phyloP scores from a whole-genome alignment of 2,888 invertebrate genomes.

The Abscondita cerata region DNA sequence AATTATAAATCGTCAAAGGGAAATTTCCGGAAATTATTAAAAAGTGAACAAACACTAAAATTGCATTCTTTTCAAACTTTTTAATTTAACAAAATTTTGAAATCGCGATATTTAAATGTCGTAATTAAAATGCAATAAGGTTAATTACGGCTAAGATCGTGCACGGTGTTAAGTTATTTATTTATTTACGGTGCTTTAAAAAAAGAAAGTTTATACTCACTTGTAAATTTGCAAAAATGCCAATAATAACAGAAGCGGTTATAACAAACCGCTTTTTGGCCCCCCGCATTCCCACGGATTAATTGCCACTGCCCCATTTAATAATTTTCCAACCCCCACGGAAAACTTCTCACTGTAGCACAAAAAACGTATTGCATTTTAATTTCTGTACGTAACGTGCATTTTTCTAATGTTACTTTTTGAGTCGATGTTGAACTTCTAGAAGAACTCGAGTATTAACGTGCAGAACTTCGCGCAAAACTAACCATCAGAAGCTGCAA shows the following conservation, averaged over 20 bases:
- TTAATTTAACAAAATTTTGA: not conserved
- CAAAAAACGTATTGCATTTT: not conserved
- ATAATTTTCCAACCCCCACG: constrained; percentile 20
- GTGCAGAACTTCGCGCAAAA: constrained; percentile 42
- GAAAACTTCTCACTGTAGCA: constrained; percentile 11
- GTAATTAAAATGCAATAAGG: constrained; percentile 2
- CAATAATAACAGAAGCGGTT: constrained; percentile 38
- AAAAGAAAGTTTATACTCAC: constrained; percentile 17
- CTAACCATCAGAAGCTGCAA: constrained; percentile 46
- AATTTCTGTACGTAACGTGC: too few species aligned
- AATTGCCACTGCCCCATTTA: constrained; percentile 42
- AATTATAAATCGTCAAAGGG: not conserved
- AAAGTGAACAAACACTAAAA: too few species aligned
- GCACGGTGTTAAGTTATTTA: not conserved
- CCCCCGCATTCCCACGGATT: constrained; percentile 42
- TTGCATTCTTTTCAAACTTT: too few species aligned
- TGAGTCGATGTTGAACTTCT: too few species aligned
- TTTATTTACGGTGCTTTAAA: not conserved
- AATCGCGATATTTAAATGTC: not conserved
- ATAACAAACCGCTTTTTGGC: constrained; percentile 38
- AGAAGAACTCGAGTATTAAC: constrained; percentile 44
- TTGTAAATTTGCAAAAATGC: constrained; percentile 32
- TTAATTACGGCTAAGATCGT: not conserved
- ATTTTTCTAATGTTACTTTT: too few species aligned
- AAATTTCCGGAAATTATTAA: constrained; percentile 4